phyloP scores from a whole-genome alignment of 2,797 vertebrate genomes.

The Pristis pectinata region DNA sequence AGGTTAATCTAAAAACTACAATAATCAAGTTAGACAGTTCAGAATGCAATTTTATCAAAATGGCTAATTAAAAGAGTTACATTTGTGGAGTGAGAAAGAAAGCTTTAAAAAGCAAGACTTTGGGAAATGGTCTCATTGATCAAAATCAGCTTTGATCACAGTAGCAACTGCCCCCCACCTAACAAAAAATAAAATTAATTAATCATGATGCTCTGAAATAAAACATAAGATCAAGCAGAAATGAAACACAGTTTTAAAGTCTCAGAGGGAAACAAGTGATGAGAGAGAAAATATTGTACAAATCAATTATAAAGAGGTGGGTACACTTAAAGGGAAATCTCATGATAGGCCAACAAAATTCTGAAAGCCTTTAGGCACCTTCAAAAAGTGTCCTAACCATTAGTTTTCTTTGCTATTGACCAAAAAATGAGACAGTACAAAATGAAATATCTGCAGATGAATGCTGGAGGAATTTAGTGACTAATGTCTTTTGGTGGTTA shows the following conservation, averaged over 20 bases:
- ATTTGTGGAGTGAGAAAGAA: neutral
- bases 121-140: neutral
- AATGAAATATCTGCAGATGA: neutral
- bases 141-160: neutral
- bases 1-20: neutral
- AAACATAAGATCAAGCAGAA: neutral
- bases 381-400: neutral
- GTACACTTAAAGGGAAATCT: neutral
- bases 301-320: neutral
- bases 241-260: neutral
- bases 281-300: neutral
- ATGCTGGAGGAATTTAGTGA: neutral
- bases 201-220: neutral
- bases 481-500: neutral
- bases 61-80: neutral
- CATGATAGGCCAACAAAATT: neutral
- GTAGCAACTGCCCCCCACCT: neutral
- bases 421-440: neutral
- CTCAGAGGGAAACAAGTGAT: neutral
- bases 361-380: neutral
- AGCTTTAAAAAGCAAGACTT: neutral
- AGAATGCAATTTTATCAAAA: neutral
- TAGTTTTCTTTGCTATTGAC: too few relatives aligned
- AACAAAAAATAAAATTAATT: neutral
- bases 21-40: neutral